Percentiles rank a stretch among this genome's conserved stretches.
phyloP scores from a whole-genome alignment of 2,113 vertebrate genomes.

The Campylomormyrus numenius region DNA sequence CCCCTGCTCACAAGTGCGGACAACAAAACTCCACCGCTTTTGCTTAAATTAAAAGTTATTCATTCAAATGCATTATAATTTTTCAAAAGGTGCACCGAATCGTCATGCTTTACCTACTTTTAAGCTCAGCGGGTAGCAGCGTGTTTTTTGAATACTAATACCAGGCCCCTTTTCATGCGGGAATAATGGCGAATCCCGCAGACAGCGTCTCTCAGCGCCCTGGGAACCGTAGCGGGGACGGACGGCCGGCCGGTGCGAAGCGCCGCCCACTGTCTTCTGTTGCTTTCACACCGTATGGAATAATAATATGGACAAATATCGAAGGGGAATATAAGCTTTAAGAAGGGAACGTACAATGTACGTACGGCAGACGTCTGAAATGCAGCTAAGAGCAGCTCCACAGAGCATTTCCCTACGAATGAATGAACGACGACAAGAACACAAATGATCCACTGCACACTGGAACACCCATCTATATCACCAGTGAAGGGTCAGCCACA shows the following conservation, averaged over 20 bases:
- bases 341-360: neutral
- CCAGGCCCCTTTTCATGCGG: neutral
- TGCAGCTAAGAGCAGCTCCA: neutral
- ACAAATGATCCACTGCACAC: neutral
- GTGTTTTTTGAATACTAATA: constrained; percentile 22
- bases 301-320: neutral
- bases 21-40: neutral
- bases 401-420: neutral
- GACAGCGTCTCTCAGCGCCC: constrained; percentile 1
- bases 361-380: neutral
- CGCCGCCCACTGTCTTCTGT: neutral
- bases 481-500: neutral
- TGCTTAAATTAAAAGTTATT: constrained; percentile 11
- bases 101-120: constrained; percentile 8
- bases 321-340: neutral
- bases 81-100: neutral
- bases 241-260: neutral
- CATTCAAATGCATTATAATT: constrained; percentile 8
- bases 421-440: neutral
- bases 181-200: neutral
- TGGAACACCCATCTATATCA: neutral
- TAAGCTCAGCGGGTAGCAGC: constrained; percentile 1
- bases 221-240: neutral
- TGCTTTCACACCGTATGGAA: neutral
- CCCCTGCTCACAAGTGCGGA: neutral